Conservation (phyloP, 2,888 invertebrate species). For the Mesodorylaimus sp. region DNA sequence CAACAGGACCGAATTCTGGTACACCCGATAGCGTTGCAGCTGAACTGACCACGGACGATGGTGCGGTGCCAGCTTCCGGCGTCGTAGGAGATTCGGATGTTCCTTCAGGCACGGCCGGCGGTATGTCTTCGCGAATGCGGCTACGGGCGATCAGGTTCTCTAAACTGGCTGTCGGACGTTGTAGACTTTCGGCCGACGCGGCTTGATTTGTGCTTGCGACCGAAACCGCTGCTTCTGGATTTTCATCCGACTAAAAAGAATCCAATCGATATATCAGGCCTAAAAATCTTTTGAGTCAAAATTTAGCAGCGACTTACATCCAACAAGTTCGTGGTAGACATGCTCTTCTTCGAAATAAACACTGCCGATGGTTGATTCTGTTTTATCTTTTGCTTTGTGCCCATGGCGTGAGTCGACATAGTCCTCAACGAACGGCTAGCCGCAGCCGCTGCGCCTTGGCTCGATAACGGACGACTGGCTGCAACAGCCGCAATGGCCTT, state of each 20-base stretch:
- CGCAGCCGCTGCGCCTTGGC: no score
- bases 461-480: background rate
- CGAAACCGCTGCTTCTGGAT: constrained; percentile 13
- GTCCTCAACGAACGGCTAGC: background rate
- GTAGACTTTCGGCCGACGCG: constrained; percentile 36
- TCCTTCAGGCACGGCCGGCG: background rate
- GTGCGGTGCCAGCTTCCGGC: background rate
- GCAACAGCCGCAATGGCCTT: background rate
- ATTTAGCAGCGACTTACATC: no score
- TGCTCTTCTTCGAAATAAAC: constrained; percentile 21
- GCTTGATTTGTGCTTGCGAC: constrained; percentile 37
- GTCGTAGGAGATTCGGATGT: background rate
- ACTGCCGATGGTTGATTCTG: background rate
- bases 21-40: background rate
- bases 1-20: no score
- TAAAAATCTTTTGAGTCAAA: background rate
- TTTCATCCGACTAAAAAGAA: background rate
- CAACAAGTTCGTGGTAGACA: constrained; percentile 28
- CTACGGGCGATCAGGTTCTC: constrained; percentile 24
- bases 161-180: constrained; percentile 26
- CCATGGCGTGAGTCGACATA: background rate
- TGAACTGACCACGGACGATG: background rate
- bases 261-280: background rate
- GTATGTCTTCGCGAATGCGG: background rate
- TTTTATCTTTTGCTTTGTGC: background rate